Base-by-base conservation (phyloP, 53 echinoderm and acorn worm genomes). In the Pentamera pediparva region DNA sequence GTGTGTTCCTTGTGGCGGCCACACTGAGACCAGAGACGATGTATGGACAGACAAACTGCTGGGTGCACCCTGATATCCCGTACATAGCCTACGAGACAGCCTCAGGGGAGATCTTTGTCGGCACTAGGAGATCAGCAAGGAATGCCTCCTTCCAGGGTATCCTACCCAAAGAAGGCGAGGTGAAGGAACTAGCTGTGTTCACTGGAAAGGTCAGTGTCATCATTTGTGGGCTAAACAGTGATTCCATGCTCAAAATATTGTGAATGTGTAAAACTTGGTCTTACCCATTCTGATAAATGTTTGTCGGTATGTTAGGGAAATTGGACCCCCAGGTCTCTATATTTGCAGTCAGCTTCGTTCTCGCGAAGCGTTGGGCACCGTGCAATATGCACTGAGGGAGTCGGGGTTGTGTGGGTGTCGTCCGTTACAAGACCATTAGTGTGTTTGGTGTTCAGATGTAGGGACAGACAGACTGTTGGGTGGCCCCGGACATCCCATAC, bases 11-110 rank as follows among this genome's bases (percentile, higher is more conserved):
- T 6, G 91, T 96, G 2, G 98, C 98, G 19, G 98, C 91, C 24
- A 96, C 98, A n/a, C 84, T 96, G 51, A 69, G 98, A 9, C 98
- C 95, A 13, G 98, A 96, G 75, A 96, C 98, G 37, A 96, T 96
- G 98, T 96, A 96, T 26, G 98, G 98, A 3, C 98, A 96, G 83
- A 96, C 98, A 15, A 96, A 96, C 80, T 96, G 98, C 64, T 96
- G 98, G 98, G 81, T 96, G 15, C 62, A 83, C 8, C 91, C 98
- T 0, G 83, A 85, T 64, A 96, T 96, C 76, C 65, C 54, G 12
- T 96, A 96, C 83, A 80, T 96, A 12, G 98, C 98, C 37, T 88
- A 91, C 41, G 86, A 91, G 77, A 91, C 81, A 34, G 72, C 53
- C 10, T 37, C 57, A 6, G 91, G 98, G 2, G 91, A 91, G 41